phyloP scores from a whole-genome alignment of 2,797 vertebrate species.

The Meriones psammophilus region DNA sequence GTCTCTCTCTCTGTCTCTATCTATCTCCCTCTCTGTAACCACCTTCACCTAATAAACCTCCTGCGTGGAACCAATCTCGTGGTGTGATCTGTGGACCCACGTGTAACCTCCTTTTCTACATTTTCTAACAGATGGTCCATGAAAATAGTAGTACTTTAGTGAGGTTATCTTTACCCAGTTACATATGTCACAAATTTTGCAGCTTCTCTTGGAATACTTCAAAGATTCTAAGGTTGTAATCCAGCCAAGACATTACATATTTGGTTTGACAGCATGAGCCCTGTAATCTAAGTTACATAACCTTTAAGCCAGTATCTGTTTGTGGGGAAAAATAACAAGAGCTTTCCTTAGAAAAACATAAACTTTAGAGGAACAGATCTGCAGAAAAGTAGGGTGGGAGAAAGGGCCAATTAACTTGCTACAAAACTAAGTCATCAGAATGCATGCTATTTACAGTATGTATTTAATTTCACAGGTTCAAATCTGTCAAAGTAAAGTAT shows the following conservation, averaged over 20 bases:
- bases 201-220: slow-evolving; percentile 62
- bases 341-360: slow-evolving; percentile 48
- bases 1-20: no score
- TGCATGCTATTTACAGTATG: slow-evolving; percentile 47
- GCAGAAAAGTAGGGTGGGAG: slow-evolving; percentile 8
- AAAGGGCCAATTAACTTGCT: slow-evolving; percentile 59
- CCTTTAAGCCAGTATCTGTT: slow-evolving; percentile 56
- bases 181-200: slow-evolving; percentile 44
- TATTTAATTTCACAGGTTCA: slow-evolving; percentile 76
- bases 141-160: slow-evolving; percentile 47
- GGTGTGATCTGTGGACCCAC: no score
- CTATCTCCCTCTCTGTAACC: no score
- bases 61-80: no score
- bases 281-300: slow-evolving; percentile 63
- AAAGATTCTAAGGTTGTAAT: slow-evolving; percentile 41
- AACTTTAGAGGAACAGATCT: slow-evolving; percentile 52
- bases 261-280: slow-evolving; percentile 50
- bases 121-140: background rate
- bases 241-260: slow-evolving; percentile 50
- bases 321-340: background rate
- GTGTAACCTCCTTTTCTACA: no score
- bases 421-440: slow-evolving; percentile 64
- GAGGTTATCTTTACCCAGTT: slow-evolving; percentile 43
- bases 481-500: slow-evolving; percentile 71
- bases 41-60: no score